A percentile compares a stretch with the other conserved stretches of the same genome.
These are phyloP conservation scores for Cryptotis parvus DNA, from an alignment of 2,113 vertebrate species.

Conservation along the genomic window DNA sequence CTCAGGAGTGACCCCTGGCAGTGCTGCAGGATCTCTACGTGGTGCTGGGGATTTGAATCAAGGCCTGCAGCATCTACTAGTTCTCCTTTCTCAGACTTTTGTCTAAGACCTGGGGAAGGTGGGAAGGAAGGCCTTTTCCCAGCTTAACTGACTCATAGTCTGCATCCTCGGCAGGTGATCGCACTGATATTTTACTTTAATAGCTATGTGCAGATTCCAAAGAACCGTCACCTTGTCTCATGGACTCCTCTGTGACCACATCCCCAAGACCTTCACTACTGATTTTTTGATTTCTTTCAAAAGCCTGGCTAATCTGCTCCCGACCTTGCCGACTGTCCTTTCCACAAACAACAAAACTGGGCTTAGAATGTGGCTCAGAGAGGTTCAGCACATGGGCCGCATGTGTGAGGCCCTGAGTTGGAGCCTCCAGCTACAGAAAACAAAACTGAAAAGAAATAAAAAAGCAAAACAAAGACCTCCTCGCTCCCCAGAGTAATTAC, in stretches of 20 bases:
- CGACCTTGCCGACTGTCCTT: neutral
- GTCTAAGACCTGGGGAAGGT: neutral
- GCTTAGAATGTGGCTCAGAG: neutral
- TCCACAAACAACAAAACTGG: neutral
- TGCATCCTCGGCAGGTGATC: slow-evolving; percentile 5
- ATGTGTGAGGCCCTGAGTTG: neutral
- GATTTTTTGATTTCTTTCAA: slow-evolving; percentile 38
- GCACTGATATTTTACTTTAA: neutral
- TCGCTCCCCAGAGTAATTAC: slow-evolving; percentile 26
- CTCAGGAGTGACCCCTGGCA: too few relatives aligned
- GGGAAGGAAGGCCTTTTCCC: neutral
- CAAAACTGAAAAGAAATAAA: neutral
- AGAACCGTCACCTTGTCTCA: neutral
- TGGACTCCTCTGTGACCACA: neutral
- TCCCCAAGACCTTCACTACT: neutral
- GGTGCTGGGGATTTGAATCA: too few relatives aligned
- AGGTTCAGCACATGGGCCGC: neutral
- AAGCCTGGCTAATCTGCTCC: neutral
- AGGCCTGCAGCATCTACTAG: too few relatives aligned
- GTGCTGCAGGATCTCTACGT: too few relatives aligned
- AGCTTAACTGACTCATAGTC: neutral
- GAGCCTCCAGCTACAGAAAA: neutral
- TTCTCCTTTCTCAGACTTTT: neutral
- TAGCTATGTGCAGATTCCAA: neutral
- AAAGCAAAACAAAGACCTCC: slow-evolving; percentile 2